A percentile compares a stretch with the other conserved stretches of the same genome.
Evolutionary conservation across 2,888 invertebrate species (phyloP).

Genomic region (Agriotes lineatus): DNA sequence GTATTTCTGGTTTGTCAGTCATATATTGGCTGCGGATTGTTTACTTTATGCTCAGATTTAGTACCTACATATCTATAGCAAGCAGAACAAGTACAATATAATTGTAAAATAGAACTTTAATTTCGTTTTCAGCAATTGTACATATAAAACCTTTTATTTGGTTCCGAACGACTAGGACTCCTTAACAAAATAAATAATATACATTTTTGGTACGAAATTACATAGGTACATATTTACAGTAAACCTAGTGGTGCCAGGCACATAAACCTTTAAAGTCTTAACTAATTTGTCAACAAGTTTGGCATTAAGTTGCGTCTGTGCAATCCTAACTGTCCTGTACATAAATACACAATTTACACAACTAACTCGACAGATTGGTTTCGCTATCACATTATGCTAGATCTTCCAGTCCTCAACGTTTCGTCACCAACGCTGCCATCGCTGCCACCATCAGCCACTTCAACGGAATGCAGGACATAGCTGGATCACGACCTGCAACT

Average conservation of each 20-base stretch:
- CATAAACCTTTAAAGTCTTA: not conserved
- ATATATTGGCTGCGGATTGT: no score
- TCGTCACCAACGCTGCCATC: not conserved
- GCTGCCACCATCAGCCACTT: not conserved
- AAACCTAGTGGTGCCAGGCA: not conserved
- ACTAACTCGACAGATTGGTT: not conserved
- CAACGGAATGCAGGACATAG: not conserved
- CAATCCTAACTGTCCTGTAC: not conserved
- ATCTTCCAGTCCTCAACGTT: conserved; percentile 3
- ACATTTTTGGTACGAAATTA: conserved; percentile 12
- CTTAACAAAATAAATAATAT: conserved; percentile 30
- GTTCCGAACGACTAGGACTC: conserved; percentile 29
- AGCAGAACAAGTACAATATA: no score
- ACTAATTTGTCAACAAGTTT: not conserved
- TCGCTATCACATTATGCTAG: not conserved
- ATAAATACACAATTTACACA: conserved; percentile 3
- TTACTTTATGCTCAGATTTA: no score
- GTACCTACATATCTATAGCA: no score
- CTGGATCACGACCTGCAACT: not conserved
- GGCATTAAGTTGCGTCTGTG: not conserved
- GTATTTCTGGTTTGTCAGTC: no score
- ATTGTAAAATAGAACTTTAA: not conserved
- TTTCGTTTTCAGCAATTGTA: not conserved
- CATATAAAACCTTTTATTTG: conserved; percentile 19
- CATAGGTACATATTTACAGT: conserved; percentile 15